Base-by-base conservation (phyloP, 2,797 vertebrate genomes). In the Atherinosoma microstoma region DNA sequence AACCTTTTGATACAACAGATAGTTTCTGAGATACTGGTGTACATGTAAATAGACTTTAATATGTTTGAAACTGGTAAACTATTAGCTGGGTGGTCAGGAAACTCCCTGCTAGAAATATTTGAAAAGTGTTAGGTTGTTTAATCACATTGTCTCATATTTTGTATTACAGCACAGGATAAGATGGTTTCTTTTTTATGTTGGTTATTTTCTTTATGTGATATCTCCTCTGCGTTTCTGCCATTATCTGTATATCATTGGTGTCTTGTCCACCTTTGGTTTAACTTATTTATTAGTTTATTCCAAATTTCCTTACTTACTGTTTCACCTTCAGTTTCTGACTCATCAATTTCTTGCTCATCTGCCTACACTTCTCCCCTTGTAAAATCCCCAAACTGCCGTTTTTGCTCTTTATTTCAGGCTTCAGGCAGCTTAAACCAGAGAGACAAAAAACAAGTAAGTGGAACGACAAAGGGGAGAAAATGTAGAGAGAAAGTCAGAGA, bases 1-100 rank as follows among this genome's bases (percentile, higher is more conserved):
- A 89, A 84, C 57, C 9, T 40, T 77, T 69, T 73, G 63, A 80
- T 70, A 59, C 7, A 58, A 0, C 24, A 64, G 76, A 79, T 76
- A n/a, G 53, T 77, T 62, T 70, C 65, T 22, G 18, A 58, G 66
- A 75, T 59, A 16, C 36, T 64, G 73, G 10, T n/a, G n/a, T n/a
- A n/a, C n/a, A n/a, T 54, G 72, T 76, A 85, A 86, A 77, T 64
- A 13, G 54, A 64, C 53, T 66, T 57, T 54, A 16, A 61, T 66
- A 76, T 32, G 29, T 57, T 24, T 24, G 53, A 70, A 71, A 58
- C 10, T 57, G 40, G 66, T 79, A 80, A 80, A 71, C 49, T 56
- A 8, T 80, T 2, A 18, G 36, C 82, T 78, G 82, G 83, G 89
- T 88, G 86, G 84, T 81, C 87, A 82, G 79, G 68, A 78, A 80